phyloP scores from a whole-genome alignment of 2,797 vertebrate species.

The Chaenodraco wilsoni region DNA sequence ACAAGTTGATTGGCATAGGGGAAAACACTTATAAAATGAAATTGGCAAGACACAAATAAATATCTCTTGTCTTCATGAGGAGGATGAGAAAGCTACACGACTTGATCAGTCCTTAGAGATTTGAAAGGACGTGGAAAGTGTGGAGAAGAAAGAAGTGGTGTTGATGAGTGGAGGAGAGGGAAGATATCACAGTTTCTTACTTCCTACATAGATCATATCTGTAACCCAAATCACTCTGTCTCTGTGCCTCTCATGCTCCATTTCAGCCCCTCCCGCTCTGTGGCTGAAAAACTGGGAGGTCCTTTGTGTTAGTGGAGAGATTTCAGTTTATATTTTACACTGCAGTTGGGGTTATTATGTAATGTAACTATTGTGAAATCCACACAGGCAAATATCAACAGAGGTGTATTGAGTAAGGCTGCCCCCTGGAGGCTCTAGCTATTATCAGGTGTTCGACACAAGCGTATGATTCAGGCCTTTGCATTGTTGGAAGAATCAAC shows the following conservation, averaged over 20 bases:
- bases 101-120: slow-evolving; percentile 70
- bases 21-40: slow-evolving; percentile 9
- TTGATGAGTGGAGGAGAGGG: slow-evolving; percentile 50
- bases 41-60: slow-evolving; percentile 23
- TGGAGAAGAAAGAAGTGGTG: slow-evolving; percentile 28
- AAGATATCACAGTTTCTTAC: slow-evolving; percentile 66
- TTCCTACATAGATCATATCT: slow-evolving; percentile 58
- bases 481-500: slow-evolving; percentile 16
- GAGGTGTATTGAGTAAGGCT: slow-evolving; percentile 67
- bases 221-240: slow-evolving; percentile 33
- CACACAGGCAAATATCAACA: slow-evolving; percentile 63
- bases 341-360: slow-evolving; percentile 83
- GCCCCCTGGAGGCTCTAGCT: slow-evolving; percentile 72
- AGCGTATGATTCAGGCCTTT: neutral
- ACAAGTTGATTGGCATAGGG: slow-evolving; percentile 40
- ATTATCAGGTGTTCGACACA: slow-evolving; percentile 17
- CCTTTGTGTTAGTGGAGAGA: slow-evolving; percentile 74
- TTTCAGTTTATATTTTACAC: slow-evolving; percentile 78
- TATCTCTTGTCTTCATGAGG: slow-evolving; percentile 36
- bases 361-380: slow-evolving; percentile 77
- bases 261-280: slow-evolving; percentile 49
- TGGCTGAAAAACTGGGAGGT: slow-evolving; percentile 61
- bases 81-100: slow-evolving; percentile 48
- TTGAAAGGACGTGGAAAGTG: slow-evolving; percentile 27
- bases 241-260: slow-evolving; percentile 45